Percentiles rank a stretch among this genome's conserved stretches.
These are phyloP conservation scores for Phenganax stokvisi DNA, from an alignment of 92 coral and sea anemone species.

Conservation along the genomic window DNA sequence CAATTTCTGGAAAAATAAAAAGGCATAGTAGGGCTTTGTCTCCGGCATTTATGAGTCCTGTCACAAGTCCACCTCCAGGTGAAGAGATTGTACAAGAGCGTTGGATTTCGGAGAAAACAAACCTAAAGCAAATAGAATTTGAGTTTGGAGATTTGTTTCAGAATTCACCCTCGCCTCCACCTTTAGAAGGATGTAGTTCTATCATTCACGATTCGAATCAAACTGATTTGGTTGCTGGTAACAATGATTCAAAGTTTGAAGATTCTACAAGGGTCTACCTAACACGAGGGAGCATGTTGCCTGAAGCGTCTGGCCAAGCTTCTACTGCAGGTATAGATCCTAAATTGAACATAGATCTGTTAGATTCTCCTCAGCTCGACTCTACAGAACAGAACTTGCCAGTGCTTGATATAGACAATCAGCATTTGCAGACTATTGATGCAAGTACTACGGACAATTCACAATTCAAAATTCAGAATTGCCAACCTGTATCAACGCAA, in stretches of 20 bases:
- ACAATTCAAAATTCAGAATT: not conserved
- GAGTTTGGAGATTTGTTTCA: conserved; percentile 22
- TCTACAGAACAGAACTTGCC: not conserved
- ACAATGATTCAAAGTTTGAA: not conserved
- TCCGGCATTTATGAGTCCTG: conserved; percentile 8
- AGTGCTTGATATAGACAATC: not conserved
- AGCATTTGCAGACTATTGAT: not conserved
- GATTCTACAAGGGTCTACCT: not conserved
- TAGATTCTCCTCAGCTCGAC: not conserved
- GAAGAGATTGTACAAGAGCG: conserved; percentile 12
- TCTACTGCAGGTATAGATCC: not conserved
- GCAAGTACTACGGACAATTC: not conserved
- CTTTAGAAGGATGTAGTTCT: not conserved
- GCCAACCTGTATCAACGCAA: not conserved
- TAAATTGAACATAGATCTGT: not conserved
- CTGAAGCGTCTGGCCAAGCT: not conserved
- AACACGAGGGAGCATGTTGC: not conserved
- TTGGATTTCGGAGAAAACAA: conserved; percentile 14
- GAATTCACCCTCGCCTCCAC: not conserved
- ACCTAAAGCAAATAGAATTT: conserved; percentile 22
- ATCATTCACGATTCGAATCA: not conserved
- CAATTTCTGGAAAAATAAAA: conserved; percentile 29
- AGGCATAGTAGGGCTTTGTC: conserved; percentile 11
- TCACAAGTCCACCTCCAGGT: conserved; percentile 22
- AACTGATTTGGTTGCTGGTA: not conserved